A percentile compares a stretch with the other conserved stretches of the same genome.
These are phyloP conservation scores for Auanema sp. DNA, from an alignment of 2,888 invertebrate genomes.

Conservation along the genomic window DNA sequence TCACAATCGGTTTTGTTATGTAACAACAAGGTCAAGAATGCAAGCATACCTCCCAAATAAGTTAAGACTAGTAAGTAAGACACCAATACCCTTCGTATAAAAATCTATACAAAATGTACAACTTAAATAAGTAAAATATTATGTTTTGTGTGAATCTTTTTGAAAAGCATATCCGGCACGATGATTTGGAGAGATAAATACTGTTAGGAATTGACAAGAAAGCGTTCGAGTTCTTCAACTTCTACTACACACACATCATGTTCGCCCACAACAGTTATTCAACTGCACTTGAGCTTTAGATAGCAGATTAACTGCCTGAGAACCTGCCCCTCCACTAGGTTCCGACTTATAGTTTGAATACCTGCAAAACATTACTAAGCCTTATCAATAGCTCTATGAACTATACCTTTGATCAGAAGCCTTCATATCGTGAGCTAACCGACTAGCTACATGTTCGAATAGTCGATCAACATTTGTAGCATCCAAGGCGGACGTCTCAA, in stretches of 20 bases:
- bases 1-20: too few relatives aligned
- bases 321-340: constrained; percentile 11
- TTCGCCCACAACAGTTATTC: constrained; percentile 42
- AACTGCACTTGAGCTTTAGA: constrained; percentile 51
- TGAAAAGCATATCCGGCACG: constrained; percentile 5
- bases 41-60: too few relatives aligned
- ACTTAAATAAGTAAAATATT: background rate
- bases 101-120: too few relatives aligned
- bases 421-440: constrained; percentile 63
- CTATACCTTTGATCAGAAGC: constrained; percentile 56
- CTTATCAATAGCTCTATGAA: background rate
- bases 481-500: constrained; percentile 96
- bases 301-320: constrained; percentile 37
- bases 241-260: constrained; percentile 5
- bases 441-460: constrained; percentile 87
- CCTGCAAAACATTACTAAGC: constrained; percentile 20
- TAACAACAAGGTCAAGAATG: too few relatives aligned
- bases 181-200: constrained; percentile 6
- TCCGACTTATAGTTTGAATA: constrained; percentile 42
- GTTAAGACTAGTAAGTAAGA: too few relatives aligned
- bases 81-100: too few relatives aligned
- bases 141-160: constrained; percentile 1
- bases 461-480: constrained; percentile 94
- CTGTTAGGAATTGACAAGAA: constrained; percentile 4
- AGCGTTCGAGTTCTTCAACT: background rate